These are phyloP conservation scores for Sminthurides bifidus DNA, from an alignment of 1,140 invertebrate genomes.

Conservation along the genomic window DNA sequence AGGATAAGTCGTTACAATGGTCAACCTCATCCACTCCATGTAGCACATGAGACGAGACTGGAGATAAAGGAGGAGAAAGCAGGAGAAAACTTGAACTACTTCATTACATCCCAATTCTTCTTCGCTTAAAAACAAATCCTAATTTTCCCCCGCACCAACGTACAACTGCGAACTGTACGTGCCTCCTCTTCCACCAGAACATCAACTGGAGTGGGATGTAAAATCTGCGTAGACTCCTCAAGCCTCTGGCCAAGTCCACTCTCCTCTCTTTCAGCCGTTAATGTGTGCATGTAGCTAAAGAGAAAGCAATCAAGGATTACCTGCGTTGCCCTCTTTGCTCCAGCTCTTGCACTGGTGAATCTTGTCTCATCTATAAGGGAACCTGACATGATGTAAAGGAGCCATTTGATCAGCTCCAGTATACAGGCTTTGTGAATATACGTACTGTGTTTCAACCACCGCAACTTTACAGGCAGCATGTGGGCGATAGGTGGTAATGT, in stretches of 20 bases:
- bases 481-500: slow-evolving; percentile 5
- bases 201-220: slow-evolving; percentile 9
- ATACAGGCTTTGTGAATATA: no score
- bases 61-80: background rate
- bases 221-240: background rate
- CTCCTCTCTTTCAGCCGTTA: background rate
- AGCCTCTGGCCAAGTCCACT: background rate
- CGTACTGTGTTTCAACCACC: no score
- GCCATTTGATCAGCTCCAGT: no score
- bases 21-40: no score
- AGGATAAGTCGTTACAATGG: background rate
- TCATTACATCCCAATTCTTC: slow-evolving; percentile 25
- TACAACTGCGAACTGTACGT: no score
- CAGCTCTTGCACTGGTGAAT: no score
- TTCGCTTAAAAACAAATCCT: slow-evolving; percentile 29
- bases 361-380: no score
- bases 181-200: background rate
- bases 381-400: no score
- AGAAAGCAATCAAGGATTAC: no score
- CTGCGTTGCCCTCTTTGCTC: no score
- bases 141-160: slow-evolving; percentile 16
- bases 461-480: no score
- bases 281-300: background rate
- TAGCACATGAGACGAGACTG: background rate
- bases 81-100: slow-evolving; percentile 5